Evolutionary conservation across 2,888 invertebrate genomes (phyloP).

Genomic region (Pollenia amentaria): DNA sequence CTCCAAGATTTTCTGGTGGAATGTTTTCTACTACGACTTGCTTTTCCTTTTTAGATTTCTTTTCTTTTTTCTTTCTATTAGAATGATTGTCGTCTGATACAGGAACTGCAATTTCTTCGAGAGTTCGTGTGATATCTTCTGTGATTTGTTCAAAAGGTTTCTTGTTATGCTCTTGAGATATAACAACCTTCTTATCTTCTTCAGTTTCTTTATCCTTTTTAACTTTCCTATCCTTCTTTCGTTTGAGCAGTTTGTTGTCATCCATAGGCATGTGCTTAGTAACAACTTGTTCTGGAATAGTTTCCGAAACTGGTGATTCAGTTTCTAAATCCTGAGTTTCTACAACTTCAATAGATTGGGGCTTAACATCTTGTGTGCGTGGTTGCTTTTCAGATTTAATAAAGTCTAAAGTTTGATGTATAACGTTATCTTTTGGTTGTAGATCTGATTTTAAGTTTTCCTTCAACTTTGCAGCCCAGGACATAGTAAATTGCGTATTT

Average conservation of each 20-base stretch:
- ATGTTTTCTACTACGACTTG: too few relatives aligned
- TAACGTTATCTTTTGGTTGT: neutral
- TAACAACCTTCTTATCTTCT: neutral
- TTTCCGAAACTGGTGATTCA: neutral
- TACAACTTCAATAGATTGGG: neutral
- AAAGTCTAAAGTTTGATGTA: slow-evolving; percentile 16
- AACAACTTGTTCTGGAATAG: too few relatives aligned
- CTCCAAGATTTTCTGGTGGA: too few relatives aligned
- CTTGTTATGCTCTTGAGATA: neutral
- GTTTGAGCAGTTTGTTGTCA: neutral
- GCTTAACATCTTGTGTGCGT: too few relatives aligned
- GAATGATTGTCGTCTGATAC: too few relatives aligned
- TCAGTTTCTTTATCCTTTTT: slow-evolving; percentile 1
- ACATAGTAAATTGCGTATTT: slow-evolving; percentile 6
- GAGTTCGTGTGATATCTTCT: too few relatives aligned
- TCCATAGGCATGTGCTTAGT: neutral
- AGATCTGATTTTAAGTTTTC: slow-evolving; percentile 20
- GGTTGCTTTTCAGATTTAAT: neutral
- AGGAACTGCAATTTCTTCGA: too few relatives aligned
- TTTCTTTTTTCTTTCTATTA: too few relatives aligned
- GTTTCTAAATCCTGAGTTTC: neutral
- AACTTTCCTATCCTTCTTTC: slow-evolving; percentile 48
- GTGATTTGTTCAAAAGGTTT: too few relatives aligned
- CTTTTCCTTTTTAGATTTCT: too few relatives aligned
- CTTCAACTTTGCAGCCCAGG: slow-evolving; percentile 68